These are phyloP conservation scores for Antitype chi DNA, from an alignment of 2,888 invertebrate genomes.

Conservation along the genomic window DNA sequence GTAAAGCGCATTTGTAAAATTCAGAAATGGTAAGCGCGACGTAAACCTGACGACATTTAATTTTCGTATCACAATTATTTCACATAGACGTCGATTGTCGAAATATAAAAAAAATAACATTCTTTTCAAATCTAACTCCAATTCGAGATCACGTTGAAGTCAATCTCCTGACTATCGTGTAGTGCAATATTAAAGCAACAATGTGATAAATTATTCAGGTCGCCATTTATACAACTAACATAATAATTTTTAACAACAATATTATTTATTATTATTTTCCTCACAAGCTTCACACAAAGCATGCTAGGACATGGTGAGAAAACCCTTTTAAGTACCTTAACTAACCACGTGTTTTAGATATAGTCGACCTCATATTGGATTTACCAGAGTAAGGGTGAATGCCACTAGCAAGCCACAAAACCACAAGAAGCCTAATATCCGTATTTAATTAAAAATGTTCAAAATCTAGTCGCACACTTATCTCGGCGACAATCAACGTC, in stretches of 20 bases:
- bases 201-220: constrained; percentile 83
- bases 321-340: constrained; percentile 26
- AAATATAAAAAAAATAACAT: constrained; percentile 66
- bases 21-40: constrained; percentile 50
- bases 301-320: constrained; percentile 30
- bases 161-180: constrained; percentile 84
- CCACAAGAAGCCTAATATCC: not conserved
- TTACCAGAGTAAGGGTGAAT: not conserved
- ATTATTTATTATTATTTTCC: constrained; percentile 65
- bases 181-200: constrained; percentile 86
- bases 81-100: constrained; percentile 47
- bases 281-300: constrained; percentile 60
- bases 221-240: constrained; percentile 69
- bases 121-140: constrained; percentile 80
- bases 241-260: constrained; percentile 69
- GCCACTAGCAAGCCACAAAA: not conserved
- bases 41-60: constrained; percentile 36
- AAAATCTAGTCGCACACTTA: not conserved
- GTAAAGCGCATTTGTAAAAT: not conserved
- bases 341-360: constrained; percentile 22
- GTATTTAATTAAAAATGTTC: not conserved
- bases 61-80: constrained; percentile 32
- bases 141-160: constrained; percentile 88
- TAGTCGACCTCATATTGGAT: not conserved
- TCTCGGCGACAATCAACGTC: not conserved